A percentile compares a stretch with the other conserved stretches of the same genome.
These are phyloP conservation scores for Anneissia japonica DNA, from an alignment of 35 echinoderm and acorn worm species.

Conservation along the genomic window DNA sequence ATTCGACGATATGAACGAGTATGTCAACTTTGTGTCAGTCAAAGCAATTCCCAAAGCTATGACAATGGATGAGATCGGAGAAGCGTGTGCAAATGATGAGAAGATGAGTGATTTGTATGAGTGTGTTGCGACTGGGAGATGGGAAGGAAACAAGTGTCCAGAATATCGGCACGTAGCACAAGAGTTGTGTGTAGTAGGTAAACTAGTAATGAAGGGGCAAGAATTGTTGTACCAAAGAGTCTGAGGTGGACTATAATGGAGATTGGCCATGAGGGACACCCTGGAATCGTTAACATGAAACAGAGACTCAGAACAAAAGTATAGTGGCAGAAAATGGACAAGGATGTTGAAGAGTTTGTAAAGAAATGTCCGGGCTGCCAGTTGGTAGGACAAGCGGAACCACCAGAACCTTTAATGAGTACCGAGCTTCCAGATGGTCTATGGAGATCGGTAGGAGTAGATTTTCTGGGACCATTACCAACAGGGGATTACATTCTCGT, in stretches of 20 bases:
- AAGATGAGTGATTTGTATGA: no score
- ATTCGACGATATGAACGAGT: background rate
- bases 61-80: background rate
- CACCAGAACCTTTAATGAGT: background rate
- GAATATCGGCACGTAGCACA: no score
- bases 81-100: background rate
- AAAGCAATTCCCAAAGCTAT: conserved; percentile 2
- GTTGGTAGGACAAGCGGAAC: background rate
- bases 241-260: background rate
- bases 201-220: background rate
- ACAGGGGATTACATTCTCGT: background rate
- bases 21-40: background rate
- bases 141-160: no score
- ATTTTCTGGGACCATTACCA: background rate
- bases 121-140: no score
- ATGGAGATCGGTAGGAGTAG: background rate
- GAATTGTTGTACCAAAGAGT: background rate
- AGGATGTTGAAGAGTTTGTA: background rate
- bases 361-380: background rate
- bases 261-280: background rate
- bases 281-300: background rate
- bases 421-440: background rate
- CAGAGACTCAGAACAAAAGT: background rate
- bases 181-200: background rate
- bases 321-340: background rate